A percentile compares a stretch with the other conserved stretches of the same genome.
These are phyloP conservation scores for Oxytorus armatus DNA, from an alignment of 2,888 invertebrate species.

Conservation along the genomic window DNA sequence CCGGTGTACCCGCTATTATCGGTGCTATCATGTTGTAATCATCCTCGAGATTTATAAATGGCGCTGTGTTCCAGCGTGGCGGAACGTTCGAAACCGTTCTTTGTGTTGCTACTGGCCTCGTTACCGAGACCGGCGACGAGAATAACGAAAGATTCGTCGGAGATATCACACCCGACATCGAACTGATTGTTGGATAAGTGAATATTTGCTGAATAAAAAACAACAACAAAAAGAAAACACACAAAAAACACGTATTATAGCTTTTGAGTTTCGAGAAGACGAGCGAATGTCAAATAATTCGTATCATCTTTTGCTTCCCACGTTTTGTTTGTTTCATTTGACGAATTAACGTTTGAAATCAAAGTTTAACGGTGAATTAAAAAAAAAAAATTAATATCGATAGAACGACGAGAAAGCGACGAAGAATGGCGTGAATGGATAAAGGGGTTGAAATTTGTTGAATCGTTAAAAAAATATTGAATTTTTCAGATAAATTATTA, in stretches of 20 bases:
- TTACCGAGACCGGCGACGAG: conserved; percentile 88
- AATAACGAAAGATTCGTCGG: conserved; percentile 95
- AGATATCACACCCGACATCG: conserved; percentile 95
- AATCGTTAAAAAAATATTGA: no score
- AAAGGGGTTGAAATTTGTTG: no score
- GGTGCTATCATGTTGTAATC: conserved; percentile 97
- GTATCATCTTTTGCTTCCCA: no score
- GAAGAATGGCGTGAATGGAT: no score
- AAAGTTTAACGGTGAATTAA: no score
- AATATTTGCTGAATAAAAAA: conserved; percentile 91
- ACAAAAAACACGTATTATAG: neutral
- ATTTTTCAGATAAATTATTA: no score
- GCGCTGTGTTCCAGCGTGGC: conserved; percentile 93
- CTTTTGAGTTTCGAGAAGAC: neutral
- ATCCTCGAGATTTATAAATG: conserved; percentile 95
- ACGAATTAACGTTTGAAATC: no score
- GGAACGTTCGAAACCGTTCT: conserved; percentile 85
- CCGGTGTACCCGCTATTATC: conserved; percentile 86
- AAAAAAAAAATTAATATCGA: no score
- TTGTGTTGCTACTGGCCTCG: conserved; percentile 90
- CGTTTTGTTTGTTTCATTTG: no score
- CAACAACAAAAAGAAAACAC: no score
- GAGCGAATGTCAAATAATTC: no score
- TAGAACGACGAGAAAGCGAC: no score
- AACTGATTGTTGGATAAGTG: conserved; percentile 95